These are phyloP conservation scores for Trematocara zebra DNA, from an alignment of 2,113 vertebrate species.

Conservation along the genomic window DNA sequence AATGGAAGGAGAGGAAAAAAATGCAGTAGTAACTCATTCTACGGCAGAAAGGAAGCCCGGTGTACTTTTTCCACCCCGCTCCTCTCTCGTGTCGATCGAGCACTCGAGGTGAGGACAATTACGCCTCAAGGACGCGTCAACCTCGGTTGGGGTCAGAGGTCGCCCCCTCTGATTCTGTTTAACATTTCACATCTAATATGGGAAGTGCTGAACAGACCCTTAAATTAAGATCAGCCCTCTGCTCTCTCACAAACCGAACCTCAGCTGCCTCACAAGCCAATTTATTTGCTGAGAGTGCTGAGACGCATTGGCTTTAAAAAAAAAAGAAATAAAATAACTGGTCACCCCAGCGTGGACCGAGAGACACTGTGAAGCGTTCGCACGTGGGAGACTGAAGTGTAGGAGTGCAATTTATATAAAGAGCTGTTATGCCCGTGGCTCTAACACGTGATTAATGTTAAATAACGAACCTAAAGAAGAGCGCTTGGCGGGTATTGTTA, in stretches of 20 bases:
- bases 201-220: constrained; percentile 55
- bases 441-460: neutral
- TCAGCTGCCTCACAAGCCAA: neutral
- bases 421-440: neutral
- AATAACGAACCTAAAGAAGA: neutral
- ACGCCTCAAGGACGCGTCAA: constrained; percentile 50
- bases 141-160: constrained; percentile 35
- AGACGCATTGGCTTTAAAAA: neutral
- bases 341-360: neutral
- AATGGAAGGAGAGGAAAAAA: constrained; percentile 1
- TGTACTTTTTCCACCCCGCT: neutral
- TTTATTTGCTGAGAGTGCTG: constrained; percentile 40
- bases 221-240: constrained; percentile 54
- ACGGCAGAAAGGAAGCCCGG: neutral
- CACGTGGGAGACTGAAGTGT: neutral
- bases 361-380: neutral
- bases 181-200: constrained; percentile 63
- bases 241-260: neutral
- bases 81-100: neutral
- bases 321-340: neutral
- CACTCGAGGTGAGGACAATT: constrained; percentile 51
- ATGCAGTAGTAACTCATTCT: neutral
- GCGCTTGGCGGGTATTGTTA: neutral
- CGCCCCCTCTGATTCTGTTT: constrained; percentile 18
- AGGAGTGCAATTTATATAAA: neutral